Conservation (phyloP, 2,888 invertebrate genomes). For the Megamerina dolium region DNA sequence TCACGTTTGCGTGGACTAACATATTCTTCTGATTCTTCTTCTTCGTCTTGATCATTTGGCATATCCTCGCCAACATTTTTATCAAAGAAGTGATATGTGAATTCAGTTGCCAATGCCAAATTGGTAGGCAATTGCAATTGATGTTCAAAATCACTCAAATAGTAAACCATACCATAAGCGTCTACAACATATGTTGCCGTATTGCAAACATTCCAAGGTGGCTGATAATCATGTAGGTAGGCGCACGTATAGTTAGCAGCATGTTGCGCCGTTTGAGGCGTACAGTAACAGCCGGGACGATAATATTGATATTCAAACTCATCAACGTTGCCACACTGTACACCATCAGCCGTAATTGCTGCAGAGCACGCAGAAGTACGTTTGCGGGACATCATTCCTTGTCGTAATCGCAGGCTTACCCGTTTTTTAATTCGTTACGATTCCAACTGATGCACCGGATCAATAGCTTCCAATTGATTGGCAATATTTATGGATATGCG, state of each 20-base stretch:
- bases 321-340: slow-evolving; percentile 13
- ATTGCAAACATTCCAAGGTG: slow-evolving; percentile 20
- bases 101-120: slow-evolving; percentile 3
- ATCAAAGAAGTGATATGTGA: slow-evolving; percentile 14
- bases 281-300: slow-evolving; percentile 30
- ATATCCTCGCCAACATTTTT: slow-evolving; percentile 10
- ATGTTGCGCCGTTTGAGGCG: slow-evolving; percentile 18
- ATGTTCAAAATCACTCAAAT: slow-evolving; percentile 25
- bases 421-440: slow-evolving; percentile 1
- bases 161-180: slow-evolving; percentile 24
- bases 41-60: too few relatives aligned
- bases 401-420: neutral
- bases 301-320: slow-evolving; percentile 28
- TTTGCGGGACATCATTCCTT: slow-evolving; percentile 20
- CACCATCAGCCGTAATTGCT: neutral
- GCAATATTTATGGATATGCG: slow-evolving; percentile 32
- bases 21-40: slow-evolving; percentile 13
- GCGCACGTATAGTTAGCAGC: slow-evolving; percentile 14
- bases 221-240: slow-evolving; percentile 11
- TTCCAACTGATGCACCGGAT: slow-evolving; percentile 18
- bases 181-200: slow-evolving; percentile 27
- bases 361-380: slow-evolving; percentile 7
- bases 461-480: slow-evolving; percentile 31
- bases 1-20: slow-evolving; percentile 22
- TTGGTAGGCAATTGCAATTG: slow-evolving; percentile 21